Conservation (phyloP, 2,113 vertebrate genomes). For the Amia ocellicauda region DNA sequence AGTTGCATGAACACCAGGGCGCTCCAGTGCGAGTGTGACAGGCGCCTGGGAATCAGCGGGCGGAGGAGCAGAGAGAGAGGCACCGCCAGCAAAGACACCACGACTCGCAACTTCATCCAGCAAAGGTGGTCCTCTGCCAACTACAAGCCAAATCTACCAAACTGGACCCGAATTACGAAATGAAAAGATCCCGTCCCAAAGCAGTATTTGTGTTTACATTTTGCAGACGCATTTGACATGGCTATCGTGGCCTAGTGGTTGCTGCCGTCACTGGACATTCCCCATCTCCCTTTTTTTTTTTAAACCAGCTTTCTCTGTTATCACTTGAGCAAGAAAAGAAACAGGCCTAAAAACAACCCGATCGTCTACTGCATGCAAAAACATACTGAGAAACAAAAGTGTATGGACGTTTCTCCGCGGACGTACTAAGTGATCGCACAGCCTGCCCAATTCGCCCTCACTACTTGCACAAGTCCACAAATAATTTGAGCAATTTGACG, state of each 20-base stretch:
- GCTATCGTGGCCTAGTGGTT: not conserved
- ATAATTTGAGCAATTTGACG: slow-evolving; percentile 12
- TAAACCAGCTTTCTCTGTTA: not conserved
- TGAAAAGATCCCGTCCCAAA: too few relatives aligned
- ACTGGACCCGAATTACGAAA: too few relatives aligned
- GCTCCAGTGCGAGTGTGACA: too few relatives aligned
- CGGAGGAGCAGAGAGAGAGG: too few relatives aligned
- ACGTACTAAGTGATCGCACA: too few relatives aligned
- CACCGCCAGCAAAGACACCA: too few relatives aligned
- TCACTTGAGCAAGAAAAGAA: not conserved
- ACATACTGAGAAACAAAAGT: not conserved
- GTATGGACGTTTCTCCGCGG: not conserved
- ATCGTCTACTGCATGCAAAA: not conserved
- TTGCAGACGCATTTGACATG: not conserved
- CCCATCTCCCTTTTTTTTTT: not conserved
- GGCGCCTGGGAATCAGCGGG: too few relatives aligned
- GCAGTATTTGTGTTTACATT: not conserved
- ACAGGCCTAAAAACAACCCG: not conserved
- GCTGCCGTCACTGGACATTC: not conserved
- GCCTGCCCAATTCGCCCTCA: too few relatives aligned
- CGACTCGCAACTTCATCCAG: too few relatives aligned
- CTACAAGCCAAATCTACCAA: too few relatives aligned
- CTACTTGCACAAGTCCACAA: not conserved
- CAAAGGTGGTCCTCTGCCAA: too few relatives aligned
- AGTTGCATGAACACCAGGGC: too few relatives aligned